Base-by-base conservation (phyloP, 2,888 invertebrate genomes). In the Gisinianus flammeolus region DNA sequence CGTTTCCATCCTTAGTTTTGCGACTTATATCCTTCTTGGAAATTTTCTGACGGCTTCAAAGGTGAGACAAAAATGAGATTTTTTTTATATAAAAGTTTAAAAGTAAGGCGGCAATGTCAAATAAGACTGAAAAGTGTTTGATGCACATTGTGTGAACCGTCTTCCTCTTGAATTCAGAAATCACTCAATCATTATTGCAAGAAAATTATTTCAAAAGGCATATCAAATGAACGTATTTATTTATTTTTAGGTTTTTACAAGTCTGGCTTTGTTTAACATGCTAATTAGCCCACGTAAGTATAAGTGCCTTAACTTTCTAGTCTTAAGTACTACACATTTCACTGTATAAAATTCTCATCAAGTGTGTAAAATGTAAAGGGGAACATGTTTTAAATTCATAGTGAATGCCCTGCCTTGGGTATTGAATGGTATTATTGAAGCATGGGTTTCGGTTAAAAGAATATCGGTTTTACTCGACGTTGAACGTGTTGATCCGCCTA, bases 401-500 rank as follows among this genome's bases (percentile, higher is more conserved):
- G 44, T 62, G 79, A 99, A 99, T 88, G 95, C 97, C 0, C 97
- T 98, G 87, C 98, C 98, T 0, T 99, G 98, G 98, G 98, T 98
- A 2, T 88, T 99, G 26, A 98, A 97, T 87, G 98, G 98, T 0
- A 88, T 98, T 2, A 93, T 96, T 64, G 98, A 99, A 88, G 95
- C 98, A 6, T 73, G 77, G 78, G 70, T 80, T 1, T 80, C 78
- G 12, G 54, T 80, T 2, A 78, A 80, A 33, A 67, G 80, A 62
- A 33, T 80, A 24, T 69, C 64, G 24, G 44, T 30, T 1, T 30
- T 80, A 24, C 52, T 80, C 22, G 30, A 75, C 62, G 78, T 78
- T 19, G 24, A 62, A 2, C 56, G 69, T 22, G 58, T 76, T 30
- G 16, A 54, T 16, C 69, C 69, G 6, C 10, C 31, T n/a, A 19